These are phyloP conservation scores for Eristalis pertinax DNA, from an alignment of 2,888 invertebrate genomes.

Conservation along the genomic window DNA sequence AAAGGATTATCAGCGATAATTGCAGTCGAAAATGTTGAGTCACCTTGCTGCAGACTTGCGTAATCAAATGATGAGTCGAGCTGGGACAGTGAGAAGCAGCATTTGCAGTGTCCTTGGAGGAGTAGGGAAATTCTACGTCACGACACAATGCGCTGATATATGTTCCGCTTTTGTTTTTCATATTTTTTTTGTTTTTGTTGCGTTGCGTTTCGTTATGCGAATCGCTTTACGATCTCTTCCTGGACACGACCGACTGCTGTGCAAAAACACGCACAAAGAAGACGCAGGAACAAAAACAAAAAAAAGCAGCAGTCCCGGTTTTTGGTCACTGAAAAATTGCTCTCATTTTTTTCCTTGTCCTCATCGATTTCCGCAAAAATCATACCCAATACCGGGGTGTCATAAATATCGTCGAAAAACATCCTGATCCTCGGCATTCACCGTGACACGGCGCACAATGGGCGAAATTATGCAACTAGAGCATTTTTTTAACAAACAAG, in stretches of 20 bases:
- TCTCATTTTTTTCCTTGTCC: constrained; percentile 42
- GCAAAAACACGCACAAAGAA: constrained; percentile 17
- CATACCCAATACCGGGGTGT: constrained; percentile 3
- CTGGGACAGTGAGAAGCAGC: background rate
- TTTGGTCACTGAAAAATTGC: constrained; percentile 41
- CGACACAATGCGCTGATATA: background rate
- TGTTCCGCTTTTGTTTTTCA: background rate
- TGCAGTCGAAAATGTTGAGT: constrained; percentile 31
- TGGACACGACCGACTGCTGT: constrained; percentile 13
- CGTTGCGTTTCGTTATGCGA: background rate
- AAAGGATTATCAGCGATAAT: constrained; percentile 67
- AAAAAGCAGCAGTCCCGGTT: background rate
- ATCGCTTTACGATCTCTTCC: constrained; percentile 9
- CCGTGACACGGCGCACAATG: constrained; percentile 25
- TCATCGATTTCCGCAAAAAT: constrained; percentile 23
- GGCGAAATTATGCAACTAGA: constrained; percentile 66
- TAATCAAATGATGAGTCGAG: constrained; percentile 19
- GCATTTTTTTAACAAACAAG: constrained; percentile 54
- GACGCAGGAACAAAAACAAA: constrained; percentile 15
- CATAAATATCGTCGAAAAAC: constrained; percentile 36
- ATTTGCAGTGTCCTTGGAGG: constrained; percentile 28
- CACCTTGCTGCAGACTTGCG: background rate
- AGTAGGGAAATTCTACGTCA: background rate
- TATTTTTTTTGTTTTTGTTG: background rate
- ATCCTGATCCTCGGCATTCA: constrained; percentile 17